Evolutionary conservation across 2,797 vertebrate genomes (phyloP), one percentile per base, ranked within the genome.

Genomic region (Menidia menidia): DNA sequence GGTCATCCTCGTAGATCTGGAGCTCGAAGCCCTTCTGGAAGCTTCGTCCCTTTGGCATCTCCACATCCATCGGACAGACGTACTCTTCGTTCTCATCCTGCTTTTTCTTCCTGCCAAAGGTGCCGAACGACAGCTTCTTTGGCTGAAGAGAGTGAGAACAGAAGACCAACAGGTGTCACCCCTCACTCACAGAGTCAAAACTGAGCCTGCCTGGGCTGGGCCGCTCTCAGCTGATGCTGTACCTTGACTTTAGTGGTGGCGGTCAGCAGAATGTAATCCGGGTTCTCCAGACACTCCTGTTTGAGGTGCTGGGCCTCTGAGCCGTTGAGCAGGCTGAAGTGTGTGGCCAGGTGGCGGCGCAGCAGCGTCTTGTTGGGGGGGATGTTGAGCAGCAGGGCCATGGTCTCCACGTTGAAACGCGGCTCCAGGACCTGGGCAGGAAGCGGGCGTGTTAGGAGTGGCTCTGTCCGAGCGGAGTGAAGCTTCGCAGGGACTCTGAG

Each of bases 201-300:
- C 25, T 25, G 25, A 25, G 25, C 25, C 25, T 25, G 25, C 25
- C 25, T 25, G 1, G 25, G 25, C 25, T 0, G 0, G 4, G 54
- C 10, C 15, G 2, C 31, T 32, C n/a, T 48, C n/a, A 6, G 14
- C 4, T 35, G 2, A 2, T 3, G 12, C 1, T 61, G 59, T 81
- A 98, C 98, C 96, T 99, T 99, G 77, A 99, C 96, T 91, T 97
- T 99, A 75, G 97, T 96, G 0, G 97, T 98, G 18, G 98, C 97
- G 19, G 98, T 99, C 16, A 99, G 93, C 10, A 98, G 91, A 16
- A 93, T 85, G 0, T 99, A 98, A 80, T 99, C 97, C 0, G 97
- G 96, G 57, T 95, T 94, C 87, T 99, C 97, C 72, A 99, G 93
- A 81, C 95, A 95, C 54, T 98, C 97, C 4, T 97, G 95, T 75